These are phyloP conservation scores for Rhizoglyphus robini DNA, from an alignment of 1,140 invertebrate genomes.

Conservation along the genomic window DNA sequence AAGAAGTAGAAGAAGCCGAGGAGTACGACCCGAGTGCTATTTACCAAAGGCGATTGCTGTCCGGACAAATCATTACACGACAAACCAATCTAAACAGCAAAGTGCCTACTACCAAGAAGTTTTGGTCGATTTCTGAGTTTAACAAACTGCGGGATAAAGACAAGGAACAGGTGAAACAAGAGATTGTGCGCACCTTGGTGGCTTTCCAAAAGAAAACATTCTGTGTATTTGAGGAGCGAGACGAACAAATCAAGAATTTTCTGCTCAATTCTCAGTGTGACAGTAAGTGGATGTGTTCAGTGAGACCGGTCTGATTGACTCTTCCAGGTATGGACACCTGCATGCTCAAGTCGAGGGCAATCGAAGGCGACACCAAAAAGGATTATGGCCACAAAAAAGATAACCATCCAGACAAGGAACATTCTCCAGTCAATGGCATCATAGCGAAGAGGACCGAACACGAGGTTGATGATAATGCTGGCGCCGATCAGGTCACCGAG, in stretches of 20 bases:
- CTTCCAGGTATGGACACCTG: background rate
- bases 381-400: background rate
- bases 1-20: background rate
- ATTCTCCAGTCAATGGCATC: background rate
- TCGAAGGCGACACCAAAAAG: constrained; percentile 4
- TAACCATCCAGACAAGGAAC: background rate
- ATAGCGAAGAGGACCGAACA: background rate
- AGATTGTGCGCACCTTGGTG: constrained; percentile 16
- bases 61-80: constrained; percentile 3
- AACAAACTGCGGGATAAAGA: background rate
- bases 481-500: background rate
- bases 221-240: constrained; percentile 9
- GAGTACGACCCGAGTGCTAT: background rate
- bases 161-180: background rate
- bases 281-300: constrained; percentile 4
- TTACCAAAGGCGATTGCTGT: background rate
- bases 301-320: background rate
- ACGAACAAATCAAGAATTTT: constrained; percentile 10
- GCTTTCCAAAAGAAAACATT: constrained; percentile 4
- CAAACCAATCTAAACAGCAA: background rate
- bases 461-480: background rate
- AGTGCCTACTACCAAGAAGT: constrained; percentile 6
- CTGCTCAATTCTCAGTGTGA: background rate
- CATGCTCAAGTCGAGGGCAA: background rate
- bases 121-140: constrained; percentile 11